Percentiles rank a stretch among this genome's conserved stretches.
Conservation (phyloP, 2,113 vertebrate genomes). For the Gyps fulvus region DNA sequence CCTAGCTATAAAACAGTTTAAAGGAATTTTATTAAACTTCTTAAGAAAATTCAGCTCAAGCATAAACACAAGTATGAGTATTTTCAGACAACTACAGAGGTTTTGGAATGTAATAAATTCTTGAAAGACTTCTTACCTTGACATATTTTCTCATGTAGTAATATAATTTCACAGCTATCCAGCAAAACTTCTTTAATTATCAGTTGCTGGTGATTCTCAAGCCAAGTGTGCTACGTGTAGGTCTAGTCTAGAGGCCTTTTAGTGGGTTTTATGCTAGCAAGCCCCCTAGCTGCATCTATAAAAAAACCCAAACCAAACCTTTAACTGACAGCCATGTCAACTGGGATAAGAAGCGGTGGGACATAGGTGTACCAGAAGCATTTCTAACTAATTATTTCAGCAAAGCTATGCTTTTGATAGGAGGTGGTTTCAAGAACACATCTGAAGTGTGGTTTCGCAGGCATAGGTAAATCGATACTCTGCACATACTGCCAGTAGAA, state of each 20-base stretch:
- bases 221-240: background rate
- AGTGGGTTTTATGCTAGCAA: background rate
- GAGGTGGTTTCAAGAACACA: background rate
- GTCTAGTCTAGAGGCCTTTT: background rate
- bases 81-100: background rate
- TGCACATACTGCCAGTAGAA: background rate
- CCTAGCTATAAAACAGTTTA: background rate
- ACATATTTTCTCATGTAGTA: background rate
- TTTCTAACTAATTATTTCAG: background rate
- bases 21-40: background rate
- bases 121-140: background rate
- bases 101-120: background rate
- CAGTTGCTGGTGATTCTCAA: background rate
- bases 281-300: background rate
- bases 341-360: background rate
- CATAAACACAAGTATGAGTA: background rate
- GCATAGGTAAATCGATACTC: background rate
- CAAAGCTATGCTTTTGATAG: background rate
- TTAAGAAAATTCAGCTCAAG: background rate
- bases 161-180: background rate
- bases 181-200: background rate
- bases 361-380: background rate
- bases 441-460: rapidly evolving
- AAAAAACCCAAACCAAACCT: background rate
- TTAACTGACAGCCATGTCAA: background rate